Conservation (phyloP, 2,888 invertebrate species). For the Cataglyphis rosenhaueri region DNA sequence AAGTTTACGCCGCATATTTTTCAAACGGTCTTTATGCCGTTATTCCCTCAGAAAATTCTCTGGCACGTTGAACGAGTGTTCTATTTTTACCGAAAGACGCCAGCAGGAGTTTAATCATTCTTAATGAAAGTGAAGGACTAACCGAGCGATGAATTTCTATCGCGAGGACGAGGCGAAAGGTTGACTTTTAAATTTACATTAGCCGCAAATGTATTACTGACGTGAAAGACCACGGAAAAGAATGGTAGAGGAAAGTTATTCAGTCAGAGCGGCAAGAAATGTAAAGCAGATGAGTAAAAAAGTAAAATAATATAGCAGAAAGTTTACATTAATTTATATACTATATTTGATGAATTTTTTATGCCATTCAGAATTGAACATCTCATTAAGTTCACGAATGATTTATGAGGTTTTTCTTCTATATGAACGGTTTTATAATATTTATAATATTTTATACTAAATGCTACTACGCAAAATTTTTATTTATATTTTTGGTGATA, state of each 20-base stretch:
- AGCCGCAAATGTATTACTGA: conserved; percentile 63
- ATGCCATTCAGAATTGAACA: background rate
- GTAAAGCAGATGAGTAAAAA: conserved; percentile 52
- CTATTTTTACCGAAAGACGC: conserved; percentile 39
- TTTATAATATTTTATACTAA: background rate
- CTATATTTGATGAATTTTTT: conserved; percentile 28
- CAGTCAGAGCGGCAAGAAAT: conserved; percentile 50
- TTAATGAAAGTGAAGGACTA: conserved; percentile 50
- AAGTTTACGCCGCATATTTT: conserved; percentile 41
- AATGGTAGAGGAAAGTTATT: conserved; percentile 64
- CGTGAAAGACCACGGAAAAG: conserved; percentile 56
- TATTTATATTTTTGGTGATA: background rate
- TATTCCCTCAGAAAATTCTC: conserved; percentile 34
- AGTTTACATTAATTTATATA: conserved; percentile 67
- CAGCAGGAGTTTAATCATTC: conserved; percentile 47
- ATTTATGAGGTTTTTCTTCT: conserved; percentile 5
- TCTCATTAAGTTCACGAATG: conserved; percentile 7
- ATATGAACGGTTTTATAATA: background rate
- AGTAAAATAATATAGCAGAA: conserved; percentile 56
- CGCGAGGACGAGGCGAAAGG: conserved; percentile 57
- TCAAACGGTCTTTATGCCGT: conserved; percentile 15
- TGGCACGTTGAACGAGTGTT: conserved; percentile 22
- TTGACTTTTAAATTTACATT: conserved; percentile 67
- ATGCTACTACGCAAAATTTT: background rate
- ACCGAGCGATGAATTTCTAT: conserved; percentile 63